Conservation (phyloP, 2,797 vertebrate genomes). For the Rhinophrynus dorsalis region DNA sequence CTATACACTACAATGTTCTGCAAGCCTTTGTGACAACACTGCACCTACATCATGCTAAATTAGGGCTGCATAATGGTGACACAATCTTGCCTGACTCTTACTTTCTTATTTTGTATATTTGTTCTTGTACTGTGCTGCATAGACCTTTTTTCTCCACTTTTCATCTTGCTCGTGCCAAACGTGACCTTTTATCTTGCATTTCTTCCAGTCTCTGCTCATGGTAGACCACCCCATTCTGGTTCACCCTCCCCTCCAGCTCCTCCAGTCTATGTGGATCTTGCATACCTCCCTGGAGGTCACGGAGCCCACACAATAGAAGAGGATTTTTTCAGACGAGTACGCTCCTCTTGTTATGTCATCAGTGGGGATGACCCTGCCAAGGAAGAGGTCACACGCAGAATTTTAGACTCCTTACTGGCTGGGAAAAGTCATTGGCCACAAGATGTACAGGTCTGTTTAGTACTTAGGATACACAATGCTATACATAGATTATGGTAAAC, state of each 20-base stretch:
- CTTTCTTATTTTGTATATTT: no score
- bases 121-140: no score
- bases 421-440: constrained; percentile 81
- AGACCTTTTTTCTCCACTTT: no score
- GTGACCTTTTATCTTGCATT: neutral
- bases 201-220: neutral
- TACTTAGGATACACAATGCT: no score
- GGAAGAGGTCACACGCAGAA: constrained; percentile 73
- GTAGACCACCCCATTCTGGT: fast-evolving
- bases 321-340: constrained; percentile 80
- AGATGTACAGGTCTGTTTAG: constrained; percentile 74
- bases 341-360: constrained; percentile 85
- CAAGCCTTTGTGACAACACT: no score
- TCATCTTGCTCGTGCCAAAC: no score
- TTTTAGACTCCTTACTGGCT: constrained; percentile 81
- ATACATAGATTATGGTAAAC: no score
- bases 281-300: constrained; percentile 81
- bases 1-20: no score
- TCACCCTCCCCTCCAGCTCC: neutral
- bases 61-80: no score
- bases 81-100: no score
- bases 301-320: constrained; percentile 73
- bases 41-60: no score
- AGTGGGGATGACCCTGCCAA: constrained; percentile 83
- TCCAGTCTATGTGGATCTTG: constrained; percentile 83